Conservation (phyloP, 1,140 invertebrate genomes). For the Lepidostoma basale region DNA sequence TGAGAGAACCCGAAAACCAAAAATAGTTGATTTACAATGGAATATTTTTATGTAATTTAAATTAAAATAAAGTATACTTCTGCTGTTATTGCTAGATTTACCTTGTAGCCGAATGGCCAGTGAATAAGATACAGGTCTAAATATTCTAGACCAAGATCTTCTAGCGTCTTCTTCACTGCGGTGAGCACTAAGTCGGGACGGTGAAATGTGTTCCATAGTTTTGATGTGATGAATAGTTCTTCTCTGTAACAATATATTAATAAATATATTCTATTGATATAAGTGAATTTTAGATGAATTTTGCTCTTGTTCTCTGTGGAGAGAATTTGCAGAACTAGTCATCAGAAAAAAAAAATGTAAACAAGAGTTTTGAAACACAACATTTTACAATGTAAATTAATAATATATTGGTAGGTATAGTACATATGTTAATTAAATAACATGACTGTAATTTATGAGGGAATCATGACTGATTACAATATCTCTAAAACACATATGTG, state of each 20-base stretch:
- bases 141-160: slow-evolving; percentile 70
- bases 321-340: no score
- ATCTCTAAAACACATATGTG: no score
- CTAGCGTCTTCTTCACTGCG: slow-evolving; percentile 65
- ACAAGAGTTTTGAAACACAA: no score
- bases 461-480: no score
- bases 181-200: slow-evolving; percentile 62
- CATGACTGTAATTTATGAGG: no score
- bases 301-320: background rate
- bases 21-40: background rate
- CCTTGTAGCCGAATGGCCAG: slow-evolving; percentile 76
- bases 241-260: slow-evolving; percentile 51
- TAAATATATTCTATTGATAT: background rate
- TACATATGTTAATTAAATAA: no score
- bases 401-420: no score
- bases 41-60: background rate
- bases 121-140: slow-evolving; percentile 82
- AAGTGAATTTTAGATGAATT: background rate
- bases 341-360: no score
- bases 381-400: no score
- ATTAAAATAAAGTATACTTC: background rate
- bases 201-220: slow-evolving; percentile 75
- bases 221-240: slow-evolving; percentile 75
- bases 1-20: background rate
- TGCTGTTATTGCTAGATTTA: slow-evolving; percentile 37